Percentiles rank a stretch among this genome's conserved stretches.
These are phyloP conservation scores for Coracopsis vasa DNA, from an alignment of 2,113 vertebrate genomes.

Conservation along the genomic window DNA sequence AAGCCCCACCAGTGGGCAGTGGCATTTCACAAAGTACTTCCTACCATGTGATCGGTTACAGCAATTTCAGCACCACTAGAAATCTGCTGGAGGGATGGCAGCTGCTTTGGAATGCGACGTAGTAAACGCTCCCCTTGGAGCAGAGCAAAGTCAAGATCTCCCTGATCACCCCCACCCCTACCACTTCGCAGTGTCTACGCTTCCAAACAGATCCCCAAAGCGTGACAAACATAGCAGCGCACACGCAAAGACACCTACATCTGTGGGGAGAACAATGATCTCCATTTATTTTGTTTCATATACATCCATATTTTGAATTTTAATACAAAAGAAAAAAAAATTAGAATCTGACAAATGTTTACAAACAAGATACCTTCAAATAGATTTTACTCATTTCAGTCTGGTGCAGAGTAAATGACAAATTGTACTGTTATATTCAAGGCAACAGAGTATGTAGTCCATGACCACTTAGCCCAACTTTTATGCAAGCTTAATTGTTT, in stretches of 20 bases:
- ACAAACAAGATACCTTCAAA: slow-evolving; percentile 97
- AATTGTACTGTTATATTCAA: slow-evolving; percentile 76
- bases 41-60: background rate
- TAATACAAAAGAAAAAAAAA: slow-evolving; percentile 87
- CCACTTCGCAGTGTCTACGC: background rate
- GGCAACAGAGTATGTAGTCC: slow-evolving; percentile 79
- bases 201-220: slow-evolving; percentile 17
- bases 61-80: background rate
- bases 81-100: background rate
- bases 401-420: slow-evolving; percentile 82
- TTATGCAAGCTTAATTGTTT: slow-evolving; percentile 74
- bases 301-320: slow-evolving; percentile 88
- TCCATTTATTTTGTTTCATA: slow-evolving; percentile 88
- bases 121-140: background rate
- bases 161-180: background rate
- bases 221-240: slow-evolving; percentile 58
- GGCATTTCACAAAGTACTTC: background rate
- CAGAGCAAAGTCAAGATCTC: background rate
- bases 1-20: background rate
- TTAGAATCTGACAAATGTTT: slow-evolving; percentile 91
- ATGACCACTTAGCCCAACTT: slow-evolving; percentile 73
- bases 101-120: background rate
- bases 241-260: slow-evolving; percentile 77
- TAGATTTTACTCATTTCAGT: slow-evolving; percentile 83
- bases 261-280: slow-evolving; percentile 79